These are phyloP conservation scores for Prunella himalayana DNA, from an alignment of 2,113 vertebrate species.

Conservation along the genomic window DNA sequence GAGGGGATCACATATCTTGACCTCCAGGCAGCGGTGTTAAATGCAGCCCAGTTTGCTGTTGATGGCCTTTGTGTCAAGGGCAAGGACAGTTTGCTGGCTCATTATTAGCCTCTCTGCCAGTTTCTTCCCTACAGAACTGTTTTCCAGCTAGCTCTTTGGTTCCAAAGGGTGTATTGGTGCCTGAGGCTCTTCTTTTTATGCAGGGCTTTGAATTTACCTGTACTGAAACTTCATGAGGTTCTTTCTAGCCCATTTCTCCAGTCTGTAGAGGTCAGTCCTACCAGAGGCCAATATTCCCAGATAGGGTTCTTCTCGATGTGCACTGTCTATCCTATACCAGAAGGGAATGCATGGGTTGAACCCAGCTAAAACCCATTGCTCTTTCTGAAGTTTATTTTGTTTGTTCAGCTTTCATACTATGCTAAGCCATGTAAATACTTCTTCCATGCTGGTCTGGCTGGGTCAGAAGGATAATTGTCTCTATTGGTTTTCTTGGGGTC, in stretches of 20 bases:
- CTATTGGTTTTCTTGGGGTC: background rate
- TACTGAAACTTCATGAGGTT: background rate
- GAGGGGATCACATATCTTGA: background rate
- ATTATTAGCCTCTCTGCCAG: background rate
- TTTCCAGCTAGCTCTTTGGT: background rate
- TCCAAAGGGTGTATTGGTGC: background rate
- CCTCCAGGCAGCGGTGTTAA: background rate
- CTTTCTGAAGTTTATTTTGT: background rate
- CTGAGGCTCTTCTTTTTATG: background rate
- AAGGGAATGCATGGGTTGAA: rapidly evolving
- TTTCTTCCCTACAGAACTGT: background rate
- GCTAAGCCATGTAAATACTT: background rate
- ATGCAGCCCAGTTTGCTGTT: background rate
- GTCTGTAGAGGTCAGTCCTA: background rate
- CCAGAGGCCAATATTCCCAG: background rate
- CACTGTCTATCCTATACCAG: background rate
- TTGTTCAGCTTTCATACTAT: background rate
- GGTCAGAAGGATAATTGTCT: background rate
- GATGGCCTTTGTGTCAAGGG: background rate
- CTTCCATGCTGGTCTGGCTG: background rate
- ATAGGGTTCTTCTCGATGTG: background rate
- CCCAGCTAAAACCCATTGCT: background rate
- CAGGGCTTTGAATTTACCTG: background rate
- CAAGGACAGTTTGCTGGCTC: background rate
- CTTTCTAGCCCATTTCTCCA: background rate